Base-by-base conservation (phyloP, 2,888 invertebrate genomes). In the Diloba caeruleocephala region DNA sequence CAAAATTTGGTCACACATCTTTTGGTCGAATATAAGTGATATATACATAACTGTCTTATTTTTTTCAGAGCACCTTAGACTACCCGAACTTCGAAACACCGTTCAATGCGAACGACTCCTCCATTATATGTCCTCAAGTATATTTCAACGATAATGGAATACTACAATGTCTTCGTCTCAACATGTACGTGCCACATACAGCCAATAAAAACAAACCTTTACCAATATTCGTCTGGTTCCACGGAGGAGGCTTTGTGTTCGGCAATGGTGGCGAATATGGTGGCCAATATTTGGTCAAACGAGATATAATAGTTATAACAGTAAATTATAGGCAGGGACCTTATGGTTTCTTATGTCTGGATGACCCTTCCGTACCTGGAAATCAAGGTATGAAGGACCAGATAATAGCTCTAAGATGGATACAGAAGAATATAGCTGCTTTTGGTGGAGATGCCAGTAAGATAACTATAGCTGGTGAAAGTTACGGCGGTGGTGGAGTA, bases 361-460 rank as follows among this genome's bases (percentile, higher is more conserved):
- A 85, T 15, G 80, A 79, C 2, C 74, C 83, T 1, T 53, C 68
- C 9, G 75, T 84, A 6, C 80, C 87, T 3, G 81, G 81, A 0
- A 84, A 84, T 19, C 85, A 87, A 28, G 89, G 89, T 0, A 49
- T 90, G 25, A 89, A 88, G 54, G 90, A 90, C 53, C 89, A 89
- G 55, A 61, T 80, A 0, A 39, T 71, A 5, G 88, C 88, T 6
- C 38, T 90, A 2, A 78, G 74, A 37, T 90, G 90, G 90, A 57
- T 90, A 0, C 81, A 71, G 34, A 67, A 74, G 0, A 84, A 90
- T 55, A 89, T 90, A 3, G 71, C 38, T 0, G 70, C 74, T 0
- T 90, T 90, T 45, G 88, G 88, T 7, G 90, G 90, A 1, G 80
- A 89, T 43, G 38, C 71, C 0, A 38, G 56, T 1, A 71, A 81